Evolutionary conservation across 2,888 invertebrate species (phyloP), one percentile per base, ranked within the genome.

Genomic region (Tineola bisselliella): DNA sequence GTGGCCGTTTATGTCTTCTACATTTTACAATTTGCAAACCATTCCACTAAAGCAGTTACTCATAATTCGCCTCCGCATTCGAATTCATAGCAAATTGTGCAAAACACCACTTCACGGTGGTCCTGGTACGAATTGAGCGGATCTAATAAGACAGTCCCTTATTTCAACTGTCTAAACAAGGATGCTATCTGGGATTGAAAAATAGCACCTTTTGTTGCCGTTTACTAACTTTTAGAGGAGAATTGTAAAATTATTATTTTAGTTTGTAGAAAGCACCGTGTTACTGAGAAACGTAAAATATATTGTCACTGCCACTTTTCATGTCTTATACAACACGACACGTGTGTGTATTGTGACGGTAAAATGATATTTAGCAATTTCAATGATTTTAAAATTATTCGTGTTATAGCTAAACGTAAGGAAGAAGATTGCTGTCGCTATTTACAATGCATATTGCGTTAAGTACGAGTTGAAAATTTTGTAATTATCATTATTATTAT

Each of bases 71-170:
- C 48, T 17, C 48, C 48, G 48, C 48, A 48, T 25, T 56, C 58
- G 13, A 58, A 58, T 56, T 58, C 58, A 58, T 2, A 15, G 58
- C 31, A 58, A 58, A 58, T 58, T 58, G 33, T 15, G 33, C 58
- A 71, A 75, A 78, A 75, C 71, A 58, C 74, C 70, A 68, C 76
- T 73, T 60, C 72, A 65, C 68, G 84, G 84, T 84, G 84, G 84
- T 86, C 84, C 71, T 64, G 67, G 65, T 67, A 62, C 66, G 66
- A 67, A 75, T 73, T 72, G 71, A 73, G 74, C 73, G 73, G 73
- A 74, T 79, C 73, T 79, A 82, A 82, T 80, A 79, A 71, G 83
- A 84, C 84, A 82, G 79, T 71, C 73, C 77, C 73, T 76, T 81
- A 74, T 72, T 75, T 76, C 72, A 75, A 64, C 78, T 79, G 82